These are phyloP conservation scores for Drosophila biarmipes DNA, from an alignment of 1,140 invertebrate species.

Conservation along the genomic window DNA sequence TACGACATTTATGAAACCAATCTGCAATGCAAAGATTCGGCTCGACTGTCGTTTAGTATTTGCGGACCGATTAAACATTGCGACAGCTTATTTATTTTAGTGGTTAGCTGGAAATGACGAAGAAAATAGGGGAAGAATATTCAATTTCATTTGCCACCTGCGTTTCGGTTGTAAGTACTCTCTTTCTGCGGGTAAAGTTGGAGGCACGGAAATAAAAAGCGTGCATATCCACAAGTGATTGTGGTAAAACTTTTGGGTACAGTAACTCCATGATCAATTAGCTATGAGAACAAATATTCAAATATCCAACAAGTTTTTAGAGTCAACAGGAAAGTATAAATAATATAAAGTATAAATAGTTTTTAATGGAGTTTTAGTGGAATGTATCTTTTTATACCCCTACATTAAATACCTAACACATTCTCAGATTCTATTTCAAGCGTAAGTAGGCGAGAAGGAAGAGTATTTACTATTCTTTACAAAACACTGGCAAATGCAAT, in stretches of 20 bases:
- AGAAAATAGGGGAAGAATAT: slow-evolving; percentile 44
- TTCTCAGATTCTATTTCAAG: too few species aligned
- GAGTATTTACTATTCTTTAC: neutral
- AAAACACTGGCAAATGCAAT: neutral
- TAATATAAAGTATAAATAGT: too few species aligned
- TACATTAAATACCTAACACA: too few species aligned
- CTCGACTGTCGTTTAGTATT: neutral
- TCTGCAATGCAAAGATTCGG: neutral
- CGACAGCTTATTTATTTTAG: slow-evolving; percentile 11
- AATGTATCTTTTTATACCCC: too few species aligned
- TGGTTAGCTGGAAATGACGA: neutral
- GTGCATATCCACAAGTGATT: neutral
- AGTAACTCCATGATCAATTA: too few species aligned
- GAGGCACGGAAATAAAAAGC: slow-evolving; percentile 6
- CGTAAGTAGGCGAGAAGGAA: neutral
- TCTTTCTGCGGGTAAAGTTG: slow-evolving; percentile 44
- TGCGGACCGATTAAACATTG: slow-evolving; percentile 7
- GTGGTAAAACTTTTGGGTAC: neutral
- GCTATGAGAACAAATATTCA: neutral
- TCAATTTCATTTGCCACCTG: slow-evolving; percentile 66
- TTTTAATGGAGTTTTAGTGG: too few species aligned
- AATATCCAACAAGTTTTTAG: neutral
- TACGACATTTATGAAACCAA: neutral
- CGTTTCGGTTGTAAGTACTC: slow-evolving; percentile 44
- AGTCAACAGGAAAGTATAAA: neutral